Conservation (phyloP, 2,113 vertebrate genomes). For the Prochilodus magdalenae region DNA sequence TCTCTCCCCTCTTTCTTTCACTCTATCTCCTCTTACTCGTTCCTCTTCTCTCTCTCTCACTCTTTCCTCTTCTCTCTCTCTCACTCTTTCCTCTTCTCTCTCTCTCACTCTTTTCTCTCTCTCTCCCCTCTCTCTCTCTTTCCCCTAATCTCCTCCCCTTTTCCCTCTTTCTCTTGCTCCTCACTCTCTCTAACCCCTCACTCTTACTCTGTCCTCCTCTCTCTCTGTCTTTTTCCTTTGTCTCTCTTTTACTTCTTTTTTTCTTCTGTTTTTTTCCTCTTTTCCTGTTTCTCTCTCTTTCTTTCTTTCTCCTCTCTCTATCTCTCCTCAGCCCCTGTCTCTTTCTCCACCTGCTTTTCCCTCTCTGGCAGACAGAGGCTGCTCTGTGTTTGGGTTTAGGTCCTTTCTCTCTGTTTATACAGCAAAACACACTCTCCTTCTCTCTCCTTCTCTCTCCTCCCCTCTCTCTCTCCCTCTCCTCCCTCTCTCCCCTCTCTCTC, state of each 20-base stretch:
- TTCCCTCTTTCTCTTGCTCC: background rate
- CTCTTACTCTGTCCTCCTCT: background rate
- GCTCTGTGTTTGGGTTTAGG: conserved; percentile 76
- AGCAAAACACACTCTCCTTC: background rate
- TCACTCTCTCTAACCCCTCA: no score
- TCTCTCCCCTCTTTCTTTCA: background rate
- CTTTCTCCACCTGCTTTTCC: conserved; percentile 63
- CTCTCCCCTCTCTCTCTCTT: no score
- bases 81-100: no score
- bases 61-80: no score
- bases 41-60: no score
- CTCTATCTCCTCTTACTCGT: no score
- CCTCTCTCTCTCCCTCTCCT: no score
- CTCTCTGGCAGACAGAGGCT: conserved; percentile 75
- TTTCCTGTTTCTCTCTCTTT: background rate
- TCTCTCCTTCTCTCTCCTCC: background rate
- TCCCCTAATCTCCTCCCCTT: background rate
- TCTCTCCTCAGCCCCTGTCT: background rate
- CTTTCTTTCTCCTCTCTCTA: background rate
- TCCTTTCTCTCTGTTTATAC: conserved; percentile 56
- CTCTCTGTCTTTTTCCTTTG: background rate
- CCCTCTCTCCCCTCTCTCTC: background rate
- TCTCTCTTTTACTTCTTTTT: background rate
- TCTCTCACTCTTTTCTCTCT: no score
- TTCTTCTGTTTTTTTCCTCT: background rate